A percentile compares a stretch with the other conserved stretches of the same genome.
Conservation (phyloP, 2,113 vertebrate species). For the Colistium nudipinnis region DNA sequence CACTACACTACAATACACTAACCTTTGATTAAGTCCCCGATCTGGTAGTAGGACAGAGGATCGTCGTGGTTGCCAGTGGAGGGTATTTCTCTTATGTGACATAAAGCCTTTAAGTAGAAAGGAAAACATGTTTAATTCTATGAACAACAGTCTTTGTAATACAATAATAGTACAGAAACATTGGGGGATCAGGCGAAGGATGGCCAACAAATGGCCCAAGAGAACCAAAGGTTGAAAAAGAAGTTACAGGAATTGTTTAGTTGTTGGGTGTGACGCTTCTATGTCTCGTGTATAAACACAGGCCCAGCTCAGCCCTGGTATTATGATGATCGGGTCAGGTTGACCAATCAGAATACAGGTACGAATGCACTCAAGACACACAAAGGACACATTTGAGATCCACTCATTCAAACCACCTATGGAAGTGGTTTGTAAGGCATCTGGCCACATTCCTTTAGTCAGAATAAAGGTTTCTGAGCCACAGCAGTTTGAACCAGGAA, state of each 20-base stretch:
- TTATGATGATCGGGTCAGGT: background rate
- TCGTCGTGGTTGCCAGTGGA: slow-evolving; percentile 95
- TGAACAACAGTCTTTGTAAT: background rate
- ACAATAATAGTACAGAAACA: background rate
- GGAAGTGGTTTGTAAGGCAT: too few species aligned
- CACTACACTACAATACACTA: background rate
- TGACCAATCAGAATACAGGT: background rate
- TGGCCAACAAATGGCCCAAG: too few species aligned
- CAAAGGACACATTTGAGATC: background rate
- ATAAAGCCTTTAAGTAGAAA: slow-evolving; percentile 85
- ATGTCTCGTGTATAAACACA: too few species aligned
- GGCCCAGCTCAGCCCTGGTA: background rate
- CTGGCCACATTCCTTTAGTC: too few species aligned
- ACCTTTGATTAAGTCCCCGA: slow-evolving; percentile 94
- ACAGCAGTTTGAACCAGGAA: too few species aligned
- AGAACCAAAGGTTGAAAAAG: too few species aligned
- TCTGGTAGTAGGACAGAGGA: slow-evolving; percentile 95
- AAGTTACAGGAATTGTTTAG: too few species aligned
- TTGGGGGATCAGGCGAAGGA: background rate
- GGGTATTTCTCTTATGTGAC: slow-evolving; percentile 94
- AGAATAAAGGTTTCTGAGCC: too few species aligned
- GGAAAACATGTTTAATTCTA: background rate
- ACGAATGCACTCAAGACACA: background rate
- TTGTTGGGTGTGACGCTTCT: background rate
- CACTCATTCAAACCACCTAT: background rate